Evolutionary conservation across 2,888 invertebrate species (phyloP).

Genomic region (Micoletzkya japonica): DNA sequence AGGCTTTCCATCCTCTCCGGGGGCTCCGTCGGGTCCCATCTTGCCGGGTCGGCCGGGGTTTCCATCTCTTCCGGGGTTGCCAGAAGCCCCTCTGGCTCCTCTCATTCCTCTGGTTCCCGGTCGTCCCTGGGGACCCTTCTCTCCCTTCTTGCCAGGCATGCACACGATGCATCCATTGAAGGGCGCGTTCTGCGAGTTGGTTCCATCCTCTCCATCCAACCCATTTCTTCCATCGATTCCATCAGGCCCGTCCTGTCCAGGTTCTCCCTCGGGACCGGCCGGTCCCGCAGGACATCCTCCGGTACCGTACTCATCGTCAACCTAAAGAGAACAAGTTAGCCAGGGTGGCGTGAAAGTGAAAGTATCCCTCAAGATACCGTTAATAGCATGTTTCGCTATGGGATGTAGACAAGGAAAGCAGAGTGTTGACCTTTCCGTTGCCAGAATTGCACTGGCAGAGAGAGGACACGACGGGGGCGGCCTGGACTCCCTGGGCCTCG

Average conservation of each 20-base stretch:
- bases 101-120: conserved; percentile 52
- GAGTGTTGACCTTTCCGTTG: conserved; percentile 38
- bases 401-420: no score
- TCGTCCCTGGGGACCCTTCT: conserved; percentile 20
- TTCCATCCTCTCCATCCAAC: conserved; percentile 43
- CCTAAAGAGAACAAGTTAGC: background rate
- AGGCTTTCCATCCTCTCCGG: conserved; percentile 39
- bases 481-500: conserved; percentile 51
- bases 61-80: conserved; percentile 41
- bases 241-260: conserved; percentile 41
- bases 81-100: conserved; percentile 44
- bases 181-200: conserved; percentile 44
- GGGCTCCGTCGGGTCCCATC: conserved; percentile 44
- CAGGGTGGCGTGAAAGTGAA: background rate
- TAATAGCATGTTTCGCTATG: no score
- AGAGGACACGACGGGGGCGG: conserved; percentile 29
- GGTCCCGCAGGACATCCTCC: conserved; percentile 48
- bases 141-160: conserved; percentile 37
- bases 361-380: background rate
- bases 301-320: conserved; percentile 14
- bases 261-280: conserved; percentile 43
- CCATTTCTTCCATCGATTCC: conserved; percentile 46
- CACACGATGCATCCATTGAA: conserved; percentile 41
- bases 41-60: conserved; percentile 49
- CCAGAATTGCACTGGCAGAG: conserved; percentile 39